Evolutionary conservation across 2,888 invertebrate species (phyloP), one percentile per base, ranked within the genome.

Genomic region (Apoda limacodes): DNA sequence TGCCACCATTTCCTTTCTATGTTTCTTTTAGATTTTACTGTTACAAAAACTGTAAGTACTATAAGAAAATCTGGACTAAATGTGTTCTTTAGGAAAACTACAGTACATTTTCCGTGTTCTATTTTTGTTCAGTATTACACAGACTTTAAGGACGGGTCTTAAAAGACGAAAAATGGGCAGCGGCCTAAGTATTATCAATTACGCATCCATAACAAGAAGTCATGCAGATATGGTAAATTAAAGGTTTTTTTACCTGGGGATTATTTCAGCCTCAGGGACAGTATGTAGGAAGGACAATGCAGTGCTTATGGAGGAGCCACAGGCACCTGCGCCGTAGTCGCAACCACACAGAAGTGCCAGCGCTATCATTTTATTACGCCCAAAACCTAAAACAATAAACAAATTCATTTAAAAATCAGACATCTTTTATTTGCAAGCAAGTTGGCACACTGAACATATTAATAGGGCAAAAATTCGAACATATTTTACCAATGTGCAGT

Each of bases 341-440:
- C 93, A 94, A 0, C 95, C 95, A 44, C 93, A 89, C 2, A 96
- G 69, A 15, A 96, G 60, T 4, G 93, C 94, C 51, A 95, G 72
- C 0, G 89, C 92, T 35, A 96, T 86, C 64, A 95, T 86, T 64
- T 93, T 92, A 43, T 90, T 86, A 40, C 92, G 86, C 0, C 90
- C 90, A 43, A 96, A 85, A 39, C 88, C 86, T 76, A 34, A 43
- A 45, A 39, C 24, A 22, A 25, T 25, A n/a, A 17, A 14, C 9
- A 22, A n/a, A 1, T 22, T 15, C 3, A 15, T 14, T 11, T 9
- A 21, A 22, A 22, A 26, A 24, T 24, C 11, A 17, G n/a, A n/a
- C n/a, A n/a, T n/a, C n/a, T n/a, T n/a, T n/a, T n/a, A n/a, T n/a
- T n/a, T n/a, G n/a, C n/a, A n/a, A n/a, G n/a, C n/a, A n/a, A n/a